Conservation (phyloP, 2,888 invertebrate species). For the Phania funesta region DNA sequence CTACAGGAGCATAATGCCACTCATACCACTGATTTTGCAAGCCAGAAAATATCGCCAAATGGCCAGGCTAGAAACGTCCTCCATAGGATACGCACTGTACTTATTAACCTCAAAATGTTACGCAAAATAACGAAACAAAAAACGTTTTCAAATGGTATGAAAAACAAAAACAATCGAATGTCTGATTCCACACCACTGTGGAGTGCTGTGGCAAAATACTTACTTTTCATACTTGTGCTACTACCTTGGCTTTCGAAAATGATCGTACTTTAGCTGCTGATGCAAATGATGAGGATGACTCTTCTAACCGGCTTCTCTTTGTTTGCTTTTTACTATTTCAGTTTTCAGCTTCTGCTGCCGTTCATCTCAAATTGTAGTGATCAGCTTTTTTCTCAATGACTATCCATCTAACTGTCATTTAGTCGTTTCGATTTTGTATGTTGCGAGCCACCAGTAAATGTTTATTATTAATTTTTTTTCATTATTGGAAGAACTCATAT, state of each 20-base stretch:
- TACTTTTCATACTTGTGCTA: constrained; percentile 40
- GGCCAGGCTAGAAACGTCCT: no score
- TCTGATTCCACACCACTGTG: no score
- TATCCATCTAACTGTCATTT: constrained; percentile 67
- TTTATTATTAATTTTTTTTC: constrained; percentile 4
- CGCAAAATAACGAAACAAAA: no score
- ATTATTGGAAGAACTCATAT: neutral
- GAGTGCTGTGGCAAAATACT: constrained; percentile 55
- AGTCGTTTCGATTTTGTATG: constrained; percentile 53
- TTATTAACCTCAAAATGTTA: no score
- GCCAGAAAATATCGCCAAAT: no score
- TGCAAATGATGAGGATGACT: constrained; percentile 60
- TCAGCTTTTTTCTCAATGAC: constrained; percentile 61
- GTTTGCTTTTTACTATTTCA: constrained; percentile 48
- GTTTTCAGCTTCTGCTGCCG: constrained; percentile 26
- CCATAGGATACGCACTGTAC: no score
- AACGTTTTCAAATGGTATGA: no score
- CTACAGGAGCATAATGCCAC: no score
- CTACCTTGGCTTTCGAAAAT: constrained; percentile 29
- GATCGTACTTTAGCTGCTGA: constrained; percentile 38
- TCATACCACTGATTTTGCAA: no score
- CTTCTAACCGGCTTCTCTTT: constrained; percentile 63
- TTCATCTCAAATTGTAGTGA: constrained; percentile 61
- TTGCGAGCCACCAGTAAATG: constrained; percentile 64
- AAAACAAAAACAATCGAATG: no score